Evolutionary conservation across 2,888 invertebrate species (phyloP).

Genomic region (Strigamia maritima): DNA sequence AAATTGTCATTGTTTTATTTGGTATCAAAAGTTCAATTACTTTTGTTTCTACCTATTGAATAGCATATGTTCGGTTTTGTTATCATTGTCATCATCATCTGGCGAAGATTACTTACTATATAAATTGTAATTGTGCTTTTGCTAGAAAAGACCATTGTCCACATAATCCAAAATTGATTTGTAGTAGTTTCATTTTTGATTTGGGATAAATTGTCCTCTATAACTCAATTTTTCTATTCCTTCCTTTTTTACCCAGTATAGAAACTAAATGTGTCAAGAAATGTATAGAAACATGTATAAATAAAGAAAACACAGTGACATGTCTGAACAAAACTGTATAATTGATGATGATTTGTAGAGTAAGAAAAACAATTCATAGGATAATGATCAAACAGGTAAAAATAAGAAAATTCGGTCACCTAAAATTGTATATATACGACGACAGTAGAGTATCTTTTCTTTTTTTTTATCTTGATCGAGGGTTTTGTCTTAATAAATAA

Average conservation of each 20-base stretch:
- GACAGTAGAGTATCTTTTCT: neutral
- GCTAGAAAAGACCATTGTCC: too few relatives aligned
- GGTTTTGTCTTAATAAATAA: neutral
- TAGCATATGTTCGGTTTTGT: too few relatives aligned
- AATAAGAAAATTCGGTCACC: neutral
- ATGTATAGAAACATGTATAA: neutral
- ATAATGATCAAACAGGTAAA: neutral
- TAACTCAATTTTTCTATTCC: neutral
- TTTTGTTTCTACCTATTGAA: too few relatives aligned
- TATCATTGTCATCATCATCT: too few relatives aligned
- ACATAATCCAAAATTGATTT: too few relatives aligned
- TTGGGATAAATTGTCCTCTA: neutral
- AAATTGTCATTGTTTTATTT: too few relatives aligned
- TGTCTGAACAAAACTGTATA: slow-evolving; percentile 5
- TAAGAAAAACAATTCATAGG: slow-evolving; percentile 2
- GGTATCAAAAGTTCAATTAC: too few relatives aligned
- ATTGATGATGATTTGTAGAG: neutral
- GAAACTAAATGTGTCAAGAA: neutral
- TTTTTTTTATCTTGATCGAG: neutral
- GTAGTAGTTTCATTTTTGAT: neutral
- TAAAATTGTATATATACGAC: neutral
- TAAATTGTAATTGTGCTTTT: too few relatives aligned
- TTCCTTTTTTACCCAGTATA: neutral
- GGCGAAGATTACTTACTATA: too few relatives aligned
- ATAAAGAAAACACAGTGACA: neutral